Conservation (phyloP, 2,113 vertebrate genomes). For the Aptenodytes patagonicus region DNA sequence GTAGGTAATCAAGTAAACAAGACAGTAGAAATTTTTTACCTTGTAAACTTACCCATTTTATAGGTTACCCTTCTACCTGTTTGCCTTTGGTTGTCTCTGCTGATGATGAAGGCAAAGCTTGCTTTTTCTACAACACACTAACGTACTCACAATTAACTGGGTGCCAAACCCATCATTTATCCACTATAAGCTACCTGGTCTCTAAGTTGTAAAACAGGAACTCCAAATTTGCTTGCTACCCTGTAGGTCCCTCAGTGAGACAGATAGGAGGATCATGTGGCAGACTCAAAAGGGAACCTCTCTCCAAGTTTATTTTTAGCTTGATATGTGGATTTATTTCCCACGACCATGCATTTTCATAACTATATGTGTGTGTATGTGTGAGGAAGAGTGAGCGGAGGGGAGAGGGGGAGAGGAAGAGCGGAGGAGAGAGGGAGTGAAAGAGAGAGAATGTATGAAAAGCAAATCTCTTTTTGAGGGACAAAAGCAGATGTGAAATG, state of each 20-base stretch:
- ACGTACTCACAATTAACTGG: not conserved
- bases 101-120: not conserved
- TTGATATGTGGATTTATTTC: not conserved
- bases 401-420: accelerated
- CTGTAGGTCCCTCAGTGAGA: not conserved
- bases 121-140: not conserved
- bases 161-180: not conserved
- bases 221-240: accelerated
- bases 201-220: not conserved
- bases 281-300: not conserved
- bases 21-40: not conserved
- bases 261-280: not conserved
- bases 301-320: not conserved
- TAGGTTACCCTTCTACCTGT: not conserved
- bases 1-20: not conserved
- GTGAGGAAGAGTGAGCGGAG: not conserved
- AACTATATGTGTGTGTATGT: not conserved
- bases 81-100: not conserved
- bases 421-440: not conserved
- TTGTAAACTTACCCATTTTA: not conserved
- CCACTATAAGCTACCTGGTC: not conserved
- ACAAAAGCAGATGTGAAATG: not conserved
- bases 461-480: not conserved
- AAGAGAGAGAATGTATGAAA: not conserved
- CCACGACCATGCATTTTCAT: not conserved